Percentiles rank a stretch among this genome's conserved stretches.
These are phyloP conservation scores for Lithobius niger DNA, from an alignment of 1,140 invertebrate genomes.

Conservation along the genomic window DNA sequence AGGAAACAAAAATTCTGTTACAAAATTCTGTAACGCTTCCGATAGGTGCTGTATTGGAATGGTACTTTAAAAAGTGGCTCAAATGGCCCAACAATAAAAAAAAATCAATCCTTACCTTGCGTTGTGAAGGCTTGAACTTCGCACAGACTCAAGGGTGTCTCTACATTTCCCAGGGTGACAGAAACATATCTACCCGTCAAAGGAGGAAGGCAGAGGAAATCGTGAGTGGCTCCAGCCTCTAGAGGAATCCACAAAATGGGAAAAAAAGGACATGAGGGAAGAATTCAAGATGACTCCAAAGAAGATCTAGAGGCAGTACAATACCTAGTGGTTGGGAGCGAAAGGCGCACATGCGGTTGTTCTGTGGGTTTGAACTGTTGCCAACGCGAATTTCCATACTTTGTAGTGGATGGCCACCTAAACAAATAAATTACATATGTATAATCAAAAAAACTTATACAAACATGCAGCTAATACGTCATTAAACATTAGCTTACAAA, in stretches of 20 bases:
- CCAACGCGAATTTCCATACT: slow-evolving; percentile 83
- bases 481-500: no score
- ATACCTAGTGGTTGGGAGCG: no score
- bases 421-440: slow-evolving; percentile 7
- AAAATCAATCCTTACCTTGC: slow-evolving; percentile 44
- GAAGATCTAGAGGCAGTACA: no score
- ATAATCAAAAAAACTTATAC: slow-evolving; percentile 7
- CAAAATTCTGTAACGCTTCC: no score
- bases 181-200: slow-evolving; percentile 73
- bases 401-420: slow-evolving; percentile 73
- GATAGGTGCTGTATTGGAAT: no score
- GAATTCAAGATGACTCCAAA: no score
- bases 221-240: slow-evolving; percentile 83
- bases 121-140: slow-evolving; percentile 85
- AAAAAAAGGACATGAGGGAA: no score
- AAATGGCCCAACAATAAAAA: not conserved
- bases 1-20: no score
- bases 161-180: slow-evolving; percentile 74
- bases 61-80: slow-evolving; percentile 8
- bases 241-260: no score
- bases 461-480: no score
- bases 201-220: slow-evolving; percentile 69
- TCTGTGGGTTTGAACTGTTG: slow-evolving; percentile 67
- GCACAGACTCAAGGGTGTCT: slow-evolving; percentile 74
- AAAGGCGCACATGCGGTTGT: slow-evolving; percentile 80